Percentiles rank a stretch among this genome's conserved stretches.
Conservation (phyloP, 2,888 invertebrate species). For the Cosmopolites sordidus region DNA sequence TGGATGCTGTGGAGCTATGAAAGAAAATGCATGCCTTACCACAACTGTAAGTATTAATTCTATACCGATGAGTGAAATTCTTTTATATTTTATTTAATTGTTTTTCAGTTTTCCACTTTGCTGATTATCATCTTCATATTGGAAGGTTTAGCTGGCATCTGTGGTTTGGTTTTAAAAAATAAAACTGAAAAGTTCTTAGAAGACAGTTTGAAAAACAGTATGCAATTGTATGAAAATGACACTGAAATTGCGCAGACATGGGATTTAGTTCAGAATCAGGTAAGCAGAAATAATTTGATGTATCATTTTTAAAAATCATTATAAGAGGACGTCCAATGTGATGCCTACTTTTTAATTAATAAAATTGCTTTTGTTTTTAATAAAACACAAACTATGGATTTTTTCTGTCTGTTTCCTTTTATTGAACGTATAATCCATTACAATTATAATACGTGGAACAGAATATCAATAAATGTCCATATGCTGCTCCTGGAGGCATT, state of each 20-base stretch:
- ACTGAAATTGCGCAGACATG: constrained; percentile 64
- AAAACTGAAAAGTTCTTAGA: constrained; percentile 63
- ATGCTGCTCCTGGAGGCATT: too few species aligned
- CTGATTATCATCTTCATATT: constrained; percentile 74
- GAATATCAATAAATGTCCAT: too few species aligned
- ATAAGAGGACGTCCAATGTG: too few species aligned
- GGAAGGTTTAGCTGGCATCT: constrained; percentile 77
- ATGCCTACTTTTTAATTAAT: too few species aligned
- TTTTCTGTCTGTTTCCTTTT: too few species aligned
- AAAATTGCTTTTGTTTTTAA: too few species aligned
- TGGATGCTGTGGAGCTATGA: constrained; percentile 92
- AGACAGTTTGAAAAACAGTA: constrained; percentile 62
- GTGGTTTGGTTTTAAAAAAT: constrained; percentile 69
- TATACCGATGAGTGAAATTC: not conserved
- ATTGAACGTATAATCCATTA: too few species aligned
- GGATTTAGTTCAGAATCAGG: constrained; percentile 77
- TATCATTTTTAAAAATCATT: not conserved
- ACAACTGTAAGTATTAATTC: constrained; percentile 65
- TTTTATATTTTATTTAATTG: not conserved
- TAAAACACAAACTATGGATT: too few species aligned
- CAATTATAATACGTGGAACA: too few species aligned
- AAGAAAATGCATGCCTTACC: constrained; percentile 92
- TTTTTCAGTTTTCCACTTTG: constrained; percentile 66
- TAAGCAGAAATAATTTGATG: constrained; percentile 49
- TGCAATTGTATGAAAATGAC: constrained; percentile 54